Evolutionary conservation across 2,797 vertebrate genomes (phyloP), one percentile per base, ranked within the genome.

Genomic region (Tenualosa ilisha): DNA sequence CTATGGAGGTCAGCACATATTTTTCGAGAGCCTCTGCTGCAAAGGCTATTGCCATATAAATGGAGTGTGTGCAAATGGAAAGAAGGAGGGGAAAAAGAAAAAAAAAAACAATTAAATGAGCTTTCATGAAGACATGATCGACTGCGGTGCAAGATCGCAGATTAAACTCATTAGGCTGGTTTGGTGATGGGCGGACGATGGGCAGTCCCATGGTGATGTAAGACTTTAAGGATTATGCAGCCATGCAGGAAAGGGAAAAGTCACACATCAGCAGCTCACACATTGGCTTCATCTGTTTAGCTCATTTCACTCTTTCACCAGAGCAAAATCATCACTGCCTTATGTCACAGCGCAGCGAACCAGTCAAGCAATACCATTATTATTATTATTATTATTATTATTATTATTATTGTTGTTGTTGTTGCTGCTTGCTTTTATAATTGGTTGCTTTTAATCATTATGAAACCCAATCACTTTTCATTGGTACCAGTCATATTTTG

Each of bases 1-100:
- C 84, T 89, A 86, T 87, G 68, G 87, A 91, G 90, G 91, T 90
- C 89, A 89, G 89, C 82, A 85, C 56, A 49, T 46, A 65, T 26
- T n/a, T 65, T 65, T 6, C n/a, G n/a, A 24, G n/a, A 9, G 61
- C 61, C 61, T 65, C 24, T 65, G 61, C 5, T 65, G n/a, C n/a
- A 12, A 11, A 26, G 7, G n/a, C 61, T 65, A 65, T 65, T 65
- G n/a, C 61, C 61, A 8, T 65, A 65, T 65, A 65, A 65, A 65
- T 65, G 61, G 65, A 13, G 65, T 72, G 65, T 40, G 65, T 26
- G 59, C 56, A 85, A 61, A 81, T 11, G 53, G 15, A 84, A 84
- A 26, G 43, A 53, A 31, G 31, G 79, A 24, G 6, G 31, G 72
- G 31, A 75, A 50, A 51, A 51, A 51, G 46, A 49, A 31, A 31